Percentiles rank a stretch among this genome's conserved stretches.
phyloP scores from a whole-genome alignment of 2,888 invertebrate species.

The Drosophila ezoana region DNA sequence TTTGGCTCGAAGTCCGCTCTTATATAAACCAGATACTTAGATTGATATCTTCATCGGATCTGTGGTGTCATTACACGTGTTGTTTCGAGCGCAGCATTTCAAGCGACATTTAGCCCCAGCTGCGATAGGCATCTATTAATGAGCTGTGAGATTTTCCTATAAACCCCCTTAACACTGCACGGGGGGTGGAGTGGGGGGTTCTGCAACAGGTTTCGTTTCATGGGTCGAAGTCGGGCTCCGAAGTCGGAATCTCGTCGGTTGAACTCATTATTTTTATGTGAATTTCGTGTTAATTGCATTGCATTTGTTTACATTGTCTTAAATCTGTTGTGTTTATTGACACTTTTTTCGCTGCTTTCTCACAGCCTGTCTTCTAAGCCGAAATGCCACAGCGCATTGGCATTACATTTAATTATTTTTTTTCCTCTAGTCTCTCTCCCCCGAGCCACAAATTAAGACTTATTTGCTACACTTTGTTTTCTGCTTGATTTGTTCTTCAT shows the following conservation, averaged over 20 bases:
- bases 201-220: slow-evolving; percentile 66
- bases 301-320: slow-evolving; percentile 76
- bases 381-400: slow-evolving; percentile 31
- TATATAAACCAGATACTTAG: slow-evolving; percentile 32
- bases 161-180: not conserved
- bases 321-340: slow-evolving; percentile 65
- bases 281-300: slow-evolving; percentile 75
- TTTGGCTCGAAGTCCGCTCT: slow-evolving; percentile 16
- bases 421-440: not conserved
- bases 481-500: slow-evolving; percentile 30
- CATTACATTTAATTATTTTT: slow-evolving; percentile 48
- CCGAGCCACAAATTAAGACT: slow-evolving; percentile 11
- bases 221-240: slow-evolving; percentile 18
- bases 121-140: slow-evolving; percentile 72
- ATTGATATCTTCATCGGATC: slow-evolving; percentile 46
- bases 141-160: slow-evolving; percentile 68
- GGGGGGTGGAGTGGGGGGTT: not conserved
- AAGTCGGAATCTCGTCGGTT: slow-evolving; percentile 31
- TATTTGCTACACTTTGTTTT: slow-evolving; percentile 32
- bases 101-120: slow-evolving; percentile 65
- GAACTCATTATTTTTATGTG: slow-evolving; percentile 77
- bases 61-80: slow-evolving; percentile 62
- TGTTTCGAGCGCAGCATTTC: slow-evolving; percentile 41
- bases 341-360: slow-evolving; percentile 60
- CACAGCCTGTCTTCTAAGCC: slow-evolving; percentile 50